phyloP scores from a whole-genome alignment of 2,113 vertebrate species.

The Ornithorhynchus anatinus region DNA sequence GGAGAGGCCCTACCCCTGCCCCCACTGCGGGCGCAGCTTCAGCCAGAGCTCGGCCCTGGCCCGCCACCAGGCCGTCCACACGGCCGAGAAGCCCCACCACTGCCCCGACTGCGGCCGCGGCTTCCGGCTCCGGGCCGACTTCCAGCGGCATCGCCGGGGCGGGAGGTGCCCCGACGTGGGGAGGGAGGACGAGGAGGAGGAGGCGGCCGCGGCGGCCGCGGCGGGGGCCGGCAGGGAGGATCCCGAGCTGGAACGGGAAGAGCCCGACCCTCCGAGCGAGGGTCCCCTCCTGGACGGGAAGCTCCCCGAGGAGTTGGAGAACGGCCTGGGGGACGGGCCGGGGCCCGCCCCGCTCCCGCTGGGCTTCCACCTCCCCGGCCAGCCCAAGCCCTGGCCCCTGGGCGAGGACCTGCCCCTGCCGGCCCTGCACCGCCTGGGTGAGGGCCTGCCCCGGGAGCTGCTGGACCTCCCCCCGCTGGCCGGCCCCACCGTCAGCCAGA shows the following conservation, averaged over 20 bases:
- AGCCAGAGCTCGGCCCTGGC: slow-evolving; percentile 61
- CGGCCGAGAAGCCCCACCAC: slow-evolving; percentile 49
- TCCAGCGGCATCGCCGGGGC: slow-evolving; percentile 50
- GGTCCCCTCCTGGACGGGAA: neutral
- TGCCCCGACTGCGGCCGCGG: slow-evolving; percentile 56
- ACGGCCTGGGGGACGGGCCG: slow-evolving; percentile 29
- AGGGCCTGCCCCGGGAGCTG: slow-evolving; percentile 1
- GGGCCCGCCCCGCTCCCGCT: slow-evolving; percentile 43
- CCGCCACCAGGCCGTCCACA: slow-evolving; percentile 55
- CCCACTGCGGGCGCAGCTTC: slow-evolving; percentile 59
- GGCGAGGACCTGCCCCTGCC: slow-evolving; percentile 38
- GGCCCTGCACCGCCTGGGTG: slow-evolving; percentile 31
- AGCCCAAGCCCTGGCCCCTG: slow-evolving; percentile 55
- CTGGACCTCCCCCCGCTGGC: neutral
- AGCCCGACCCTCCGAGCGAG: neutral
- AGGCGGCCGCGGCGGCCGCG: neutral
- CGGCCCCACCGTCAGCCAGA: neutral
- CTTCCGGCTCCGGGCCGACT: slow-evolving; percentile 57
- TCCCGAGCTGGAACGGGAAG: neutral
- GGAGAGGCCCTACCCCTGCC: slow-evolving; percentile 55
- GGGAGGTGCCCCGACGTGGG: slow-evolving; percentile 17
- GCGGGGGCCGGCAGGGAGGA: neutral
- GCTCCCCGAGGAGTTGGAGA: slow-evolving; percentile 23
- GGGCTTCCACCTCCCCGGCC: slow-evolving; percentile 48
- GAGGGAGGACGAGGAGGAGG: neutral